Conservation (phyloP, 2,113 vertebrate species). For the Physeter macrocephalus region DNA sequence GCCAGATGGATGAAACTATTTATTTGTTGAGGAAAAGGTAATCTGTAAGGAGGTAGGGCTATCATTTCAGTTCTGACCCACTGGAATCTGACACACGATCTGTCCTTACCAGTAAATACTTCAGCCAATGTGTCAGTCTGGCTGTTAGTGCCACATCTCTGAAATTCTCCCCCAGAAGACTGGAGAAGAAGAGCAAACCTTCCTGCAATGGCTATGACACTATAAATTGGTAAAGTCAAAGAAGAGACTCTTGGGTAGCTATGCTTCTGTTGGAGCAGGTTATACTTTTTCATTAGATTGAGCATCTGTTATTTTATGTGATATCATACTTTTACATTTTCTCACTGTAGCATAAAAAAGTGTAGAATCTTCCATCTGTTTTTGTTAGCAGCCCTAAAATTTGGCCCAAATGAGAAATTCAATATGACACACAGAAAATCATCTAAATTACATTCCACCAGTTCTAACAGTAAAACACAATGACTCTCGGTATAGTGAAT, state of each 20-base stretch:
- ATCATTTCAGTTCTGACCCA: not conserved
- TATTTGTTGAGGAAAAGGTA: not conserved
- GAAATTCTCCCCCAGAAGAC: not conserved
- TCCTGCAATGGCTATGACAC: not conserved
- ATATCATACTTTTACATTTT: not conserved
- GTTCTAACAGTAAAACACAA: not conserved
- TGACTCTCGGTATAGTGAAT: not conserved
- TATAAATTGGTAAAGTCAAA: not conserved
- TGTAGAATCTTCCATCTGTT: not conserved
- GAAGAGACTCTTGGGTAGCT: not conserved
- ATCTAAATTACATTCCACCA: not conserved
- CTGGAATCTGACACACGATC: not conserved
- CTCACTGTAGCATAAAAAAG: not conserved
- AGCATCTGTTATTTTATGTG: not conserved
- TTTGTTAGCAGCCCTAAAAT: constrained; percentile 28
- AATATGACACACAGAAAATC: not conserved
- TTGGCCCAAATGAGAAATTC: not conserved
- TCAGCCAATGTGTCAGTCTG: not conserved
- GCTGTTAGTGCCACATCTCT: not conserved
- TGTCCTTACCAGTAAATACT: not conserved
- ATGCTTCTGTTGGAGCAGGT: not conserved
- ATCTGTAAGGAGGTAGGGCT: not conserved
- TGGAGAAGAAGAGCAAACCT: not conserved
- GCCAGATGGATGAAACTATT: not conserved
- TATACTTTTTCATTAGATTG: not conserved